These are phyloP conservation scores for Thysanoteuthis rhombus DNA, from an alignment of 2,888 invertebrate species.

Conservation along the genomic window DNA sequence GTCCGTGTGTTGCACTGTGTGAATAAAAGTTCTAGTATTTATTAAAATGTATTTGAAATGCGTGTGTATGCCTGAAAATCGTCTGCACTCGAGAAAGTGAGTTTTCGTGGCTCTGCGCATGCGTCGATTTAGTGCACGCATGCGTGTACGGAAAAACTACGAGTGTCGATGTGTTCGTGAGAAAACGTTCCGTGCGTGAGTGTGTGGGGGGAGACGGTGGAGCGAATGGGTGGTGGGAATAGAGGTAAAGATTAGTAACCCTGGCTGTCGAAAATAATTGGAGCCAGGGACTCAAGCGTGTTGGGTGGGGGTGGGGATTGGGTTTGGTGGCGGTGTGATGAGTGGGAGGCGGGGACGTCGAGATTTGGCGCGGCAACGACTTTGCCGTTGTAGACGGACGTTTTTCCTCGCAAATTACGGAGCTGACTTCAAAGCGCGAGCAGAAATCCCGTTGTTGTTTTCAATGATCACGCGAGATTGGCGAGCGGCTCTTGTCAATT, in stretches of 20 bases:
- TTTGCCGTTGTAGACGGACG: neutral
- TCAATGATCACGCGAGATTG: neutral
- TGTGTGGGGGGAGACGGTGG: neutral
- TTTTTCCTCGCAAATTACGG: neutral
- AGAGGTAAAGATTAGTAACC: neutral
- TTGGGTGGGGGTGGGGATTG: neutral
- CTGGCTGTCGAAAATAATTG: slow-evolving; percentile 12
- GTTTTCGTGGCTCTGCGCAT: neutral
- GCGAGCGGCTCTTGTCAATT: slow-evolving; percentile 12
- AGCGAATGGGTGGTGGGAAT: neutral
- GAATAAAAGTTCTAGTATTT: no score
- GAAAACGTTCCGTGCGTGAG: neutral
- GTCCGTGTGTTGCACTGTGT: no score
- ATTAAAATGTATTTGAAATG: neutral
- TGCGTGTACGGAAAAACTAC: neutral
- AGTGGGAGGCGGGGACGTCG: neutral
- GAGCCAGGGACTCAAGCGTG: neutral
- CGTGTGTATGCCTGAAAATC: neutral
- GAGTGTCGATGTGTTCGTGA: neutral
- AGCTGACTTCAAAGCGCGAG: neutral
- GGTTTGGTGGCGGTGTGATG: neutral
- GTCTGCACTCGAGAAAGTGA: neutral
- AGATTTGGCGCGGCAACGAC: neutral
- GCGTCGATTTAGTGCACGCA: neutral
- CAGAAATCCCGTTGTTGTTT: slow-evolving; percentile 12